Base-by-base conservation (phyloP, 2,888 invertebrate species). In the Miltochrista miniata region DNA sequence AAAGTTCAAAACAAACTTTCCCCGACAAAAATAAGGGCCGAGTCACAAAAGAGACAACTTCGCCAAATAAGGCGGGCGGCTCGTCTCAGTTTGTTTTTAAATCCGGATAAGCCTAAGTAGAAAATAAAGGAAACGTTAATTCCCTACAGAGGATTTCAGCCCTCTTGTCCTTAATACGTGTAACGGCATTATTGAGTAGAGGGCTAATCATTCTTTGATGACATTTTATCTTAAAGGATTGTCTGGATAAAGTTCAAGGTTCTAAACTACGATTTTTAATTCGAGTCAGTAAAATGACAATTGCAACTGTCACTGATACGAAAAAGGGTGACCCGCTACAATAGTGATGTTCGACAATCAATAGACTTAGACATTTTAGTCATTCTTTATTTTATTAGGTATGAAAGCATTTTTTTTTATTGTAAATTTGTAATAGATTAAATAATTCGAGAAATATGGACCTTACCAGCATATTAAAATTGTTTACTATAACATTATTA, bases 51-150 rank as follows among this genome's bases (percentile, higher is more conserved):
- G 9, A 31, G 7, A 9, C 31, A 29, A 42, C 46, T 39, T 12
- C 1, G 46, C 29, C 37, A 41, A 43, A 64, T 53, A 59, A 47
- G 43, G 34, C 47, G 49, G 43, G 34, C 47, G 47, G 41, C 40
- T 41, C 14, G 42, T 50, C 46, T 39, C 48, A 61, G 3, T 31
- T 51, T 56, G 48, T 47, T 65, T 56, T 51, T 43, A 53, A 61
- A 55, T 54, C 53, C 48, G 55, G 50, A 51, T 61, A 46, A 56
- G 29, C 44, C 31, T 36, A 24, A 44, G 37, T 51, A 36, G 35
- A 35, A 24, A 42, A 36, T 51, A 52, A 49, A 39, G 43, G 31
- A 33, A 54, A 51, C 53, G 33, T 51, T 53, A 44, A 65, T 59
- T 59, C 55, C 12, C 36, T 47, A 49, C 15, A 7, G 38, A 9